Conservation (phyloP, 2,888 invertebrate genomes). For the Escarpia spicata region DNA sequence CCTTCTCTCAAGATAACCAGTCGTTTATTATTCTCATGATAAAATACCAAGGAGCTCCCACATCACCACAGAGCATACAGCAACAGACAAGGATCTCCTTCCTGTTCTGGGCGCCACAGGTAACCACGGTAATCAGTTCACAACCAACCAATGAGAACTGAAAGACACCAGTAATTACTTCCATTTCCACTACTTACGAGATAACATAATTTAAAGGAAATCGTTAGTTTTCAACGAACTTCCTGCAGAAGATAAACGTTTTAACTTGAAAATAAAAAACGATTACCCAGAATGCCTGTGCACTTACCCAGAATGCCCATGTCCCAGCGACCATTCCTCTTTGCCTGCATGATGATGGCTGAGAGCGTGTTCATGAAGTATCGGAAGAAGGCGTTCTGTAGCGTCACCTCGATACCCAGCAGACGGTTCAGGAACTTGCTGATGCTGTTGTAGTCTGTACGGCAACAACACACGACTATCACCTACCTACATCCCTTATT, state of each 20-base stretch:
- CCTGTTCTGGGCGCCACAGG: background rate
- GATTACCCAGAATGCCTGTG: background rate
- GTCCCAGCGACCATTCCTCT: constrained; percentile 94
- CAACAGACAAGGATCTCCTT: background rate
- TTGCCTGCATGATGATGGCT: constrained; percentile 91
- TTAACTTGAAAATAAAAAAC: no score
- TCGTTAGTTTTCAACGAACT: background rate
- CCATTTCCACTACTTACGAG: background rate
- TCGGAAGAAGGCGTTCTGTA: constrained; percentile 95
- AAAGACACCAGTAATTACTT: background rate
- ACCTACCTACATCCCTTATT: background rate
- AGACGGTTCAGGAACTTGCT: constrained; percentile 97
- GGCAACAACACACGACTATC: constrained; percentile 82
- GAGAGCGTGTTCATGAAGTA: constrained; percentile 96
- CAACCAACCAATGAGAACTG: background rate
- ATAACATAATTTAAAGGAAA: background rate
- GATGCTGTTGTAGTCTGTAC: constrained; percentile 89
- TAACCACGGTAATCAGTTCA: background rate
- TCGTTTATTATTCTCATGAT: no score
- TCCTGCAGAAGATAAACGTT: background rate
- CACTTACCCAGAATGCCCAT: constrained; percentile 80
- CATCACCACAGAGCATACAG: no score
- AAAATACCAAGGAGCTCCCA: no score
- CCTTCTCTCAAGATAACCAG: no score
- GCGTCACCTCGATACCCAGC: constrained; percentile 94